phyloP scores from a whole-genome alignment of 2,888 invertebrate species.

The Pseudanteris insignis region DNA sequence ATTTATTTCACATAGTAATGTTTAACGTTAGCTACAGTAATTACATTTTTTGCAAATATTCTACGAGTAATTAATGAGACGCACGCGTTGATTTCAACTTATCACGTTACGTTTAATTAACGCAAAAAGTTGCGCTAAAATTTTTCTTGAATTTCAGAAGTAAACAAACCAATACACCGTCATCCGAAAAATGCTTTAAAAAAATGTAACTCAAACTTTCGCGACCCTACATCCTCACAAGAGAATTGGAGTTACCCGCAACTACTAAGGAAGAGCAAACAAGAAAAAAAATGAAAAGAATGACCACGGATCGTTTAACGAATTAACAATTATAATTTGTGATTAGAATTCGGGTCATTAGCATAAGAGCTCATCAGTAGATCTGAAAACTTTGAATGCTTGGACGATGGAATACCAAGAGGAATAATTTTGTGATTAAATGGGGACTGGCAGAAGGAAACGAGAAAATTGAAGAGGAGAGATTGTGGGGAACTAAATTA shows the following conservation, averaged over 20 bases:
- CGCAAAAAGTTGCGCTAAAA: too few species aligned
- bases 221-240: not conserved
- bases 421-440: constrained; percentile 52
- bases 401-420: constrained; percentile 47
- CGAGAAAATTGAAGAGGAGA: constrained; percentile 43
- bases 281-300: constrained; percentile 33
- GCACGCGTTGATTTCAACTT: too few species aligned
- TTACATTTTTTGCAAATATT: too few species aligned
- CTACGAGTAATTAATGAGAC: too few species aligned
- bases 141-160: too few species aligned
- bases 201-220: not conserved
- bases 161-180: too few species aligned
- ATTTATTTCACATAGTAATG: too few species aligned
- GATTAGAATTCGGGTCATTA: constrained; percentile 60
- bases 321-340: constrained; percentile 65
- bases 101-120: too few species aligned
- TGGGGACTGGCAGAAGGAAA: constrained; percentile 35
- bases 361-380: constrained; percentile 58
- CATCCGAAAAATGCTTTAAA: too few species aligned
- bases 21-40: too few species aligned
- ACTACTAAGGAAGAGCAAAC: not conserved
- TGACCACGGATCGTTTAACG: constrained; percentile 59
- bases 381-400: constrained; percentile 56
- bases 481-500: constrained; percentile 43
- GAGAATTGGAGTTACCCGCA: not conserved